Conservation (phyloP, 2,113 vertebrate genomes). For the Cyphomyrus discorhynchus region DNA sequence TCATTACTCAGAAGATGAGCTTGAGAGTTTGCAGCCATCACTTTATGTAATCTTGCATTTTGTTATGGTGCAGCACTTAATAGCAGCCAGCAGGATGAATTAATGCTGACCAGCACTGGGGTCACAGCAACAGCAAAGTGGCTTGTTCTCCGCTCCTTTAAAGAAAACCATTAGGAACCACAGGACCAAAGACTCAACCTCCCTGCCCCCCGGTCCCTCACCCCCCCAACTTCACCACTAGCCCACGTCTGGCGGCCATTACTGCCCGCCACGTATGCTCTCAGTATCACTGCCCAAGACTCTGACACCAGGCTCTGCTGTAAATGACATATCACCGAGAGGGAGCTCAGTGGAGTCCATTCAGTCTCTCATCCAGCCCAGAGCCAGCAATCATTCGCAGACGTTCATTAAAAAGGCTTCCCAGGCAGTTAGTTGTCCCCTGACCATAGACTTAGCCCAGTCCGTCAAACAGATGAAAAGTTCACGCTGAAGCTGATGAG, state of each 20-base stretch:
- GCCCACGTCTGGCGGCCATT: neutral
- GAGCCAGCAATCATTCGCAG: neutral
- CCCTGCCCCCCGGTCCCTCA: neutral
- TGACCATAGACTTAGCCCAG: neutral
- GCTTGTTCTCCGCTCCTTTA: neutral
- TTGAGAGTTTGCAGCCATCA: neutral
- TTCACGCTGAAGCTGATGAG: slow-evolving; percentile 5
- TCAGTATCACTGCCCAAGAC: slow-evolving; percentile 9
- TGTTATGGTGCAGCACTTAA: neutral
- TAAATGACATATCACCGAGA: neutral
- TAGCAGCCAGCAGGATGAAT: neutral
- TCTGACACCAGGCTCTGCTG: slow-evolving; percentile 18
- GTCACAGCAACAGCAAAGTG: neutral
- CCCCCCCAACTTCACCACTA: neutral
- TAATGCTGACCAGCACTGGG: neutral
- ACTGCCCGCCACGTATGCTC: neutral
- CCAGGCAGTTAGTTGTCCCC: neutral
- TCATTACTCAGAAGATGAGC: neutral
- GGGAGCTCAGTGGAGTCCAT: neutral
- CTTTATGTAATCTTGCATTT: neutral
- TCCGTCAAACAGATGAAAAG: slow-evolving; percentile 5
- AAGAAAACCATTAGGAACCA: neutral
- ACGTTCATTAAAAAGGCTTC: slow-evolving; percentile 13
- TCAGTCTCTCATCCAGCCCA: neutral
- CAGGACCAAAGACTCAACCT: neutral